A percentile compares a stretch with the other conserved stretches of the same genome.
Conservation (phyloP, 2,113 vertebrate genomes). For the Sigmodon hispidus region DNA sequence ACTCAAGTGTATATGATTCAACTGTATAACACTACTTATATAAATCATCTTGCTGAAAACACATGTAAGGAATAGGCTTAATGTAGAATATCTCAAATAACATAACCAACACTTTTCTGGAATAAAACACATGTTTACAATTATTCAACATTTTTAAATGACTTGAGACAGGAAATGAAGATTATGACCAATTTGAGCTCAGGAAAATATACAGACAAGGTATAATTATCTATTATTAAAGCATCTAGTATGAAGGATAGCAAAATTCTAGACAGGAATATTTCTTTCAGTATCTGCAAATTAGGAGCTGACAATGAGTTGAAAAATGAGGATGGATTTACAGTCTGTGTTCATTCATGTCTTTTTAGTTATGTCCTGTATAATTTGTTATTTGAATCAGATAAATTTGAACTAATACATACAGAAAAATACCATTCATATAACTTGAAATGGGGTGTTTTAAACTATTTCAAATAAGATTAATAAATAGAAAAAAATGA, state of each 20-base stretch:
- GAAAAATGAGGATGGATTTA: constrained; percentile 18
- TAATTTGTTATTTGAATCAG: constrained; percentile 42
- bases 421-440: not conserved
- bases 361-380: not conserved
- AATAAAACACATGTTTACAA: constrained; percentile 66
- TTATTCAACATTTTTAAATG: constrained; percentile 61
- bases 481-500: not conserved
- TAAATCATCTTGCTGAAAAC: constrained; percentile 35
- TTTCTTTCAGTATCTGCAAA: not conserved
- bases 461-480: not conserved
- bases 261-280: constrained; percentile 33
- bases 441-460: not conserved
- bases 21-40: not conserved
- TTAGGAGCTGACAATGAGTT: not conserved
- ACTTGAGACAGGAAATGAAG: constrained; percentile 59
- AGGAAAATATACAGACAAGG: constrained; percentile 31
- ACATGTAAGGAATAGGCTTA: constrained; percentile 45
- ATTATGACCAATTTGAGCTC: constrained; percentile 60
- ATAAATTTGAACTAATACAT: not conserved
- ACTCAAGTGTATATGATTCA: not conserved
- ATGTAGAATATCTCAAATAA: constrained; percentile 32
- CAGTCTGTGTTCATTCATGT: not conserved
- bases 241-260: constrained; percentile 19
- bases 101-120: not conserved
- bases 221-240: constrained; percentile 70